These are phyloP conservation scores for Labeo calbasu DNA, from an alignment of 2,797 vertebrate species.

Conservation along the genomic window DNA sequence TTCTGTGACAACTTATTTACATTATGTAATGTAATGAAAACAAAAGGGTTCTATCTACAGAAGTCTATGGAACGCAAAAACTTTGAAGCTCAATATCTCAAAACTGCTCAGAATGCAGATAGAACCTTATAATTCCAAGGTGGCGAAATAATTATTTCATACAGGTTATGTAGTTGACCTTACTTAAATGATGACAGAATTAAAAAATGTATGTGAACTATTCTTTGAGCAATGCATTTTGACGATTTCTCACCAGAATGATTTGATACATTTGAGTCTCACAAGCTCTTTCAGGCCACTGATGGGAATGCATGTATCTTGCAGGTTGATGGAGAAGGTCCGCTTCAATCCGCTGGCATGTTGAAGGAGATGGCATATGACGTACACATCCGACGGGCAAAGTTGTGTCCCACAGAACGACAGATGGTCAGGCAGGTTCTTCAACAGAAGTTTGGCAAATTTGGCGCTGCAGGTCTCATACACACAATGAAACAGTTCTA, in stretches of 20 bases:
- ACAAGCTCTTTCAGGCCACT: slow-evolving; percentile 81
- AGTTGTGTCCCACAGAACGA: slow-evolving; percentile 82
- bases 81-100: too few relatives aligned
- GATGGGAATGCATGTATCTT: slow-evolving; percentile 79
- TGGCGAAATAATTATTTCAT: not conserved
- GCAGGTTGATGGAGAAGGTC: slow-evolving; percentile 83
- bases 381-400: slow-evolving; percentile 77
- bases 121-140: too few relatives aligned
- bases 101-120: too few relatives aligned
- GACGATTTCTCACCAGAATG: slow-evolving; percentile 81
- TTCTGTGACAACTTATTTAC: too few relatives aligned
- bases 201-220: not conserved
- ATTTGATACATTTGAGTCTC: slow-evolving; percentile 77
- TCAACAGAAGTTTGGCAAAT: slow-evolving; percentile 72
- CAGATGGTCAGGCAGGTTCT: slow-evolving; percentile 76
- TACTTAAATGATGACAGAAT: not conserved
- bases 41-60: too few relatives aligned
- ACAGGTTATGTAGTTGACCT: not conserved
- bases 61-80: too few relatives aligned
- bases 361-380: slow-evolving; percentile 77
- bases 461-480: slow-evolving; percentile 75
- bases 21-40: too few relatives aligned
- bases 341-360: slow-evolving; percentile 65
- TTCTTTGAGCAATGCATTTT: not conserved
- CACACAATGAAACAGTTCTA: slow-evolving; percentile 85